Evolutionary conservation across 2,797 vertebrate species (phyloP), one percentile per base, ranked within the genome.

Genomic region (Eidolon dupreanum): DNA sequence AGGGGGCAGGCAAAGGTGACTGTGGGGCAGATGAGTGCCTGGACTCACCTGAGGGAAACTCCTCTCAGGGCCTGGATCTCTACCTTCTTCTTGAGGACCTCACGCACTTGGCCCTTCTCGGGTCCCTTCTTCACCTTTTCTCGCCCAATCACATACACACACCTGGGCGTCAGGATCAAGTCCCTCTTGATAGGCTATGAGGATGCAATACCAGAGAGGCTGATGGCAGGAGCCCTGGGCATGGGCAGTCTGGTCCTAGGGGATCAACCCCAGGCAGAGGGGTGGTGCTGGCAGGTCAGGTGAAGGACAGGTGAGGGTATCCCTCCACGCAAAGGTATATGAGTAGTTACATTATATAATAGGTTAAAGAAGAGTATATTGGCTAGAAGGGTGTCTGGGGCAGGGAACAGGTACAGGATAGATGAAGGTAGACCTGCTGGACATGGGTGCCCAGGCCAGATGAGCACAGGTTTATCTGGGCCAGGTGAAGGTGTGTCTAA

Each of bases 121-220:
- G 99, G 99, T 10, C 99, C 99, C 94, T 99, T 99, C 98, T 99
- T 99, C 93, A 99, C 99, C 93, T 99, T 99, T 98, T 99, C 99
- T 70, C 99, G 98, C 38, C 99, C 99, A 24, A 99, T 99, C 98
- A 99, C 97, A 96, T 99, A 99, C 98, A 99, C 99, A 65, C 98
- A 99, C 91, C 99, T 99, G 0, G 99, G 99, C 0, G 99, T 99
- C 97, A 99, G 98, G 98, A 99, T 99, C 97, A 99, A 96, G 97
- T 99, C 99, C 94, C 99, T 97, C 98, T 99, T 99, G 98, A 99
- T 99, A 24, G 99, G 98, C 99, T 99, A 97, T 13, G 74, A 74
- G 65, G 86, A 71, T 19, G 16, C 12, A 86, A 61, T 51, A 28
- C 61, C 75, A 75, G 65, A 87, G 68, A 78, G 82, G 63, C 20